Evolutionary conservation across 2,888 invertebrate species (phyloP).

Genomic region (Drosophila anomalata): DNA sequence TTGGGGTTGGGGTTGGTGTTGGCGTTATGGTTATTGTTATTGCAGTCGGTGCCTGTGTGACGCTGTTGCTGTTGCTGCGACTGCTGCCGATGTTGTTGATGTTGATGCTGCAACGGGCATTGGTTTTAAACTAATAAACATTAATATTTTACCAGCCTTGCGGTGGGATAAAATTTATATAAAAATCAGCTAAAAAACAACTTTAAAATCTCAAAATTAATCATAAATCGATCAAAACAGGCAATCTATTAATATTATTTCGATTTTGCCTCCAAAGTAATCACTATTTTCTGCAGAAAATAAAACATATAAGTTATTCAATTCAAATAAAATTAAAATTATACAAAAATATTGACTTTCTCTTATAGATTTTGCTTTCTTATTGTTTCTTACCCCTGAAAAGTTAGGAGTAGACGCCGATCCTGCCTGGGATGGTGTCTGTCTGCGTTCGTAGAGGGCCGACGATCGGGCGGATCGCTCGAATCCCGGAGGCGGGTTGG

Average conservation of each 20-base stretch:
- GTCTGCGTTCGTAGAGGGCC: conserved; percentile 45
- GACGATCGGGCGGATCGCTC: conserved; percentile 40
- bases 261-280: too few species aligned
- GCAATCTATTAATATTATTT: too few species aligned
- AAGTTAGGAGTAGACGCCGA: conserved; percentile 28
- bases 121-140: not conserved
- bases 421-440: not conserved
- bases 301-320: too few species aligned
- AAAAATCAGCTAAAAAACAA: too few species aligned
- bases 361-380: too few species aligned
- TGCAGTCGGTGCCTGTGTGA: conserved; percentile 20
- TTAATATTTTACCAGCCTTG: not conserved
- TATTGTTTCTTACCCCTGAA: conserved; percentile 1
- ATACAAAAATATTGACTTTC: too few species aligned
- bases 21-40: not conserved
- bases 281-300: too few species aligned
- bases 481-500: conserved; percentile 46
- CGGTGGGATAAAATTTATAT: too few species aligned
- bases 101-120: conserved; percentile 43
- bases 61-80: not conserved
- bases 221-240: too few species aligned
- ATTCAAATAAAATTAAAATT: too few species aligned
- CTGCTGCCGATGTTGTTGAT: not conserved
- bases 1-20: not conserved
- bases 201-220: too few species aligned